Evolutionary conservation across 2,888 invertebrate species (phyloP).

Genomic region (Lysandra coridon): DNA sequence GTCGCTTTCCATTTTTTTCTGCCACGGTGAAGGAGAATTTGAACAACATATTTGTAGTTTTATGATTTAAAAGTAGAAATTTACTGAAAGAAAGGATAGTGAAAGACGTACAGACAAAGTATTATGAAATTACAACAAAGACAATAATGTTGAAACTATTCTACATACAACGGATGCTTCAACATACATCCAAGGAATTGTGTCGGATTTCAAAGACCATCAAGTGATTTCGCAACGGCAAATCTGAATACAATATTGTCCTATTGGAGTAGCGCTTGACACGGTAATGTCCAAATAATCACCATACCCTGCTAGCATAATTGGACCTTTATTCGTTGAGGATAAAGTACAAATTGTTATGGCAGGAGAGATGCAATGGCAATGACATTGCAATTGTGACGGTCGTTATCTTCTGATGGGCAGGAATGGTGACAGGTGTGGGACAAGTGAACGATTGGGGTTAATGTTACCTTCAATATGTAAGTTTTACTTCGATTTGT

Average conservation of each 20-base stretch:
- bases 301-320: background rate
- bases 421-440: background rate
- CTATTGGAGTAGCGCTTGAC: slow-evolving; percentile 1
- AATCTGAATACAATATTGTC: slow-evolving; percentile 24
- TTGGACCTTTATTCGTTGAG: background rate
- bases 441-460: background rate
- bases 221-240: slow-evolving; percentile 16
- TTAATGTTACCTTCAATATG: background rate
- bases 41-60: too few relatives aligned
- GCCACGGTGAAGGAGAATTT: too few relatives aligned
- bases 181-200: background rate
- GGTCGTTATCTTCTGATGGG: slow-evolving; percentile 7
- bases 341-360: background rate
- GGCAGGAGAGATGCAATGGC: background rate
- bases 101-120: background rate
- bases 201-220: slow-evolving; percentile 22
- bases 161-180: slow-evolving; percentile 5
- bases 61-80: background rate
- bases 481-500: too few relatives aligned
- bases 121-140: background rate
- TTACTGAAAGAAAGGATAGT: background rate
- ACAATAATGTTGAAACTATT: background rate
- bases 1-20: too few relatives aligned
- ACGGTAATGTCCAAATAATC: slow-evolving; percentile 8
- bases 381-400: slow-evolving; percentile 14